These are phyloP conservation scores for Doryteuthis pealeii DNA, from an alignment of 1,140 invertebrate genomes.

Conservation along the genomic window DNA sequence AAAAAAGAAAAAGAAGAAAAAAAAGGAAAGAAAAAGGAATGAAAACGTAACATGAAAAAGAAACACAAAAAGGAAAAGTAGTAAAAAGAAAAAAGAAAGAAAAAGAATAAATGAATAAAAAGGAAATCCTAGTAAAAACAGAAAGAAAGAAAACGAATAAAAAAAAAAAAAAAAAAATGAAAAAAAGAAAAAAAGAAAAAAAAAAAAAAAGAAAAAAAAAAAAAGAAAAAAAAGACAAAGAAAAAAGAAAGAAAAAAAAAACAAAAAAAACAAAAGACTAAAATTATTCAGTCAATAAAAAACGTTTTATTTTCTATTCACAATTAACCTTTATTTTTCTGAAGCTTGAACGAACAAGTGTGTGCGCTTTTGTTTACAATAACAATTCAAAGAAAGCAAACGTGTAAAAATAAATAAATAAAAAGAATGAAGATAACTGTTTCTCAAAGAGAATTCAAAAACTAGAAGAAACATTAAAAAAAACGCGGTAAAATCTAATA, in stretches of 20 bases:
- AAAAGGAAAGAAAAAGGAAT: conserved; percentile 6
- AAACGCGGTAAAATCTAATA: too few relatives aligned
- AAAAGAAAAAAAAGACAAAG: not conserved
- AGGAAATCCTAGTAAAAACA: conserved; percentile 13
- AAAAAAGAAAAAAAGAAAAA: conserved; percentile 7
- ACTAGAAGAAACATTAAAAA: too few relatives aligned
- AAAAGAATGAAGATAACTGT: too few relatives aligned
- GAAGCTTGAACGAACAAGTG: conserved; percentile 34
- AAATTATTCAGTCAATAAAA: not conserved
- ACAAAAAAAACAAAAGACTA: not conserved
- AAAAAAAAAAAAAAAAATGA: conserved; percentile 16
- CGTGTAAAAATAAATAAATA: too few relatives aligned
- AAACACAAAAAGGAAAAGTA: conserved; percentile 12
- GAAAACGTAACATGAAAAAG: conserved; percentile 13
- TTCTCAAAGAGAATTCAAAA: too few relatives aligned
- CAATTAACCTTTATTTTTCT: conserved; percentile 15
- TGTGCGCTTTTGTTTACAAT: not conserved
- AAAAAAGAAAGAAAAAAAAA: not conserved
- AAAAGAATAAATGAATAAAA: conserved; percentile 15
- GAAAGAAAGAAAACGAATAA: conserved; percentile 14
- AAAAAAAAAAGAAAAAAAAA: not conserved
- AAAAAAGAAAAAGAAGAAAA: not conserved
- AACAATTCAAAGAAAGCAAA: too few relatives aligned
- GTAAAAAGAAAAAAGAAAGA: conserved; percentile 15
- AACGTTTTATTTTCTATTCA: conserved; percentile 14